Base-by-base conservation (phyloP, 1,140 invertebrate species). In the Brachystomella parvula region DNA sequence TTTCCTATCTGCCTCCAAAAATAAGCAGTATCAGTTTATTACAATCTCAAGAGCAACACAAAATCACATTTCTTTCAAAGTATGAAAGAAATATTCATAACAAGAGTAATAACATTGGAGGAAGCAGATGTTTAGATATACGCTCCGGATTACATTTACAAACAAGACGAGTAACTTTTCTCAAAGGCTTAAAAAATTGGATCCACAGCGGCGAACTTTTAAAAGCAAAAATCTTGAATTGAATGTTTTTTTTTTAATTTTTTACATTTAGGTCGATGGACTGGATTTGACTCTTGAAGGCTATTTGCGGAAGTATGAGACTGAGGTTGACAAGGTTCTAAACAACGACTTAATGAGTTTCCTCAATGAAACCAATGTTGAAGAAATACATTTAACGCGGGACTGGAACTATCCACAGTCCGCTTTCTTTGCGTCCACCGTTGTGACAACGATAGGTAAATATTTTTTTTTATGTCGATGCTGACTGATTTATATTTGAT, bases 341-440 rank as follows among this genome's bases (percentile, higher is more conserved):
- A 53, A 15, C 6, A 32, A 66, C 72, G 33, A 39, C 63, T 28
- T 67, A 67, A 33, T 71, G 74, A 47, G 67, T 75, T 28, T 69
- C 70, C 29, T 61, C 73, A 32, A 58, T 64, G 24, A 70, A 47
- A 26, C 67, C 39, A 80, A 66, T 47, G 28, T 59, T 59, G 32
- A 21, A 31, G 62, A 63, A 30, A 44, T 65, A 3, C 64, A 81
- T 82, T 80, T 80, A 71, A 71, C 80, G 69, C 72, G 80, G 58
- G 79, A 82, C 0, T 90, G 88, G 88, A 88, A 84, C 72, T 83
- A 86, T 66, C 77, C 89, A 26, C 88, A 89, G 77, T 86, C 88
- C 1, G 86, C 90, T 32, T 91, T 91, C 76, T 91, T 91, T 75
- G 88, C 88, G 47, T 89, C 88, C 21, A 91, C 89, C 59, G 87